A percentile compares a stretch with the other conserved stretches of the same genome.
Conservation (phyloP, 2,888 invertebrate genomes). For the Leistus spinibarbis region DNA sequence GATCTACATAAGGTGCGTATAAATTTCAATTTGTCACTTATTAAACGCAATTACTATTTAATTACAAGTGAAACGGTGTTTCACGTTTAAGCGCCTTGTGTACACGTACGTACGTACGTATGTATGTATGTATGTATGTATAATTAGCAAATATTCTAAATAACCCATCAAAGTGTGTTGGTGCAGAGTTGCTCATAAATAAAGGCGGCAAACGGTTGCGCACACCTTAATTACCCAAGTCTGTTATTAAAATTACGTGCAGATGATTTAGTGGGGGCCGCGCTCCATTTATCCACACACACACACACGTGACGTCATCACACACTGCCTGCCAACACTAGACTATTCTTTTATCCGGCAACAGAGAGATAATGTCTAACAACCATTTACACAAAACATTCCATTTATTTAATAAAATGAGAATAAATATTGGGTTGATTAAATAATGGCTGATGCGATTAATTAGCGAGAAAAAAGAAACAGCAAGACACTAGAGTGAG, state of each 20-base stretch:
- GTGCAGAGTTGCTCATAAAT: constrained; percentile 34
- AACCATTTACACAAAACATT: no score
- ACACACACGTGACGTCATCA: neutral
- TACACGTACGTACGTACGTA: no score
- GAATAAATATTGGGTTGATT: no score
- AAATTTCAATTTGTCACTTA: constrained; percentile 38
- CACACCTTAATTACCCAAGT: constrained; percentile 37
- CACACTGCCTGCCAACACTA: neutral
- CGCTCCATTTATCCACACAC: constrained; percentile 25
- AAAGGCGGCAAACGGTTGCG: constrained; percentile 37
- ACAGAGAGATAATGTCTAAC: no score
- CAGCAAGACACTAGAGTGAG: neutral
- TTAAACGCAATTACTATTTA: constrained; percentile 37
- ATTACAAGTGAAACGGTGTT: constrained; percentile 28
- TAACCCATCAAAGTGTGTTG: constrained; percentile 33
- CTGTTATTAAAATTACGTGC: constrained; percentile 39
- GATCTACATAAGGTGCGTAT: neutral
- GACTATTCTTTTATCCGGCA: no score
- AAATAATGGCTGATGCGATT: neutral
- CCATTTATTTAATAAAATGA: no score
- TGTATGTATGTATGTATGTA: neutral
- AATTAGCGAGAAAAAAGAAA: neutral
- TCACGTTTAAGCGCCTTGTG: constrained; percentile 27
- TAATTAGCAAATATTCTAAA: constrained; percentile 39
- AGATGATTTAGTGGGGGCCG: constrained; percentile 34